These are phyloP conservation scores for Kuschelorhynchus macadamiae DNA, from an alignment of 2,888 invertebrate genomes.

Conservation along the genomic window DNA sequence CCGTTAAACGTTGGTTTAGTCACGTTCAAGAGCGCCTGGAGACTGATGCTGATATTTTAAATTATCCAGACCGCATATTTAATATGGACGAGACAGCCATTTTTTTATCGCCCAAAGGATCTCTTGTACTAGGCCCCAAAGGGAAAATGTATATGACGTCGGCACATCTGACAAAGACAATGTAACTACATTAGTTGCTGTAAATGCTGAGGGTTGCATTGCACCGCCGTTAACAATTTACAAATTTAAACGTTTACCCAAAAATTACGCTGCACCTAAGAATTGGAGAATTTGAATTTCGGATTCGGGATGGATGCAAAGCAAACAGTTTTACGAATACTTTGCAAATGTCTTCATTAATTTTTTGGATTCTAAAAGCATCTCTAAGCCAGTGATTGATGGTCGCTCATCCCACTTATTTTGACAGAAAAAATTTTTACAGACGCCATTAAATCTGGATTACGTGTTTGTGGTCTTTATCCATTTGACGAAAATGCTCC, in stretches of 20 bases:
- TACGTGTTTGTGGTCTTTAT: not conserved
- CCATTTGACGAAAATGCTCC: slow-evolving; percentile 15
- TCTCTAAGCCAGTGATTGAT: slow-evolving; percentile 30
- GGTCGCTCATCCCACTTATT: slow-evolving; percentile 36
- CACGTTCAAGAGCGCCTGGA: too few species aligned
- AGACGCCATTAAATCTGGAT: slow-evolving; percentile 12
- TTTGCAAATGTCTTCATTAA: slow-evolving; percentile 23
- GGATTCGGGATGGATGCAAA: slow-evolving; percentile 44
- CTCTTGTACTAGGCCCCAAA: too few species aligned
- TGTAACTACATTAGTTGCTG: slow-evolving; percentile 38
- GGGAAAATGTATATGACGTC: too few species aligned
- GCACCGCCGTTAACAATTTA: not conserved
- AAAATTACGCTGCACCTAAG: slow-evolving; percentile 6
- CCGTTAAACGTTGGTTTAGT: too few species aligned
- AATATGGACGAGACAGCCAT: too few species aligned
- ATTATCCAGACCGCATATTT: too few species aligned
- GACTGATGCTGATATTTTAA: too few species aligned
- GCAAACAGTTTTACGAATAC: slow-evolving; percentile 36
- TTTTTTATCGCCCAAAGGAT: too few species aligned
- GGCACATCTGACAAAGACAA: slow-evolving; percentile 38
- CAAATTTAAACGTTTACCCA: too few species aligned
- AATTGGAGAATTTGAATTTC: slow-evolving; percentile 39
- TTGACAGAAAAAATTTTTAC: slow-evolving; percentile 5
- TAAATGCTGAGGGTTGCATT: slow-evolving; percentile 26
- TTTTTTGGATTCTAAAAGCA: slow-evolving; percentile 18